phyloP scores from a whole-genome alignment of 2,888 invertebrate genomes.

The Pseudolycoriella hygida region DNA sequence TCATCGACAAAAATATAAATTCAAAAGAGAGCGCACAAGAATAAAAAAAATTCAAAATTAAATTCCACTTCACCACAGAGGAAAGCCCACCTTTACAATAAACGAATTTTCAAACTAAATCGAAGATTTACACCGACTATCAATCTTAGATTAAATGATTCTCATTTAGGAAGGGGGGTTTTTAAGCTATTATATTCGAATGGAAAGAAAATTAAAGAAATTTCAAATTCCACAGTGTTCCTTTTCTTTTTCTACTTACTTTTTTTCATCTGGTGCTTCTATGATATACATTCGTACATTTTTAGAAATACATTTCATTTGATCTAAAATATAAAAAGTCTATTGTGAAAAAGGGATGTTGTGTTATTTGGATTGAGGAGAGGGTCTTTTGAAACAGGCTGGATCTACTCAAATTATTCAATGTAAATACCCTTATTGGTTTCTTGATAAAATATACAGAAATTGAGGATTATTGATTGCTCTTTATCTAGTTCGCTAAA shows the following conservation, averaged over 20 bases:
- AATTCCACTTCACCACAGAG: constrained; percentile 1
- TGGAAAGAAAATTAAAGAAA: constrained; percentile 4
- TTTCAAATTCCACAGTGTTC: neutral
- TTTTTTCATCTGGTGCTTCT: neutral
- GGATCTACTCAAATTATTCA: too few species aligned
- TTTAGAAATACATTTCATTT: neutral
- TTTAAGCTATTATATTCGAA: neutral
- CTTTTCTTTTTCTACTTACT: neutral
- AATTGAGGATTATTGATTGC: constrained; percentile 1
- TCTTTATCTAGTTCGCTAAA: neutral
- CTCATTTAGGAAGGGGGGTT: neutral
- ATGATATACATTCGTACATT: neutral
- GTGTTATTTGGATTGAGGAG: too few species aligned
- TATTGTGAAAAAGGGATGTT: neutral
- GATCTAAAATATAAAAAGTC: neutral
- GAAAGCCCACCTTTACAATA: neutral
- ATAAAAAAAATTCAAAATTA: constrained; percentile 3
- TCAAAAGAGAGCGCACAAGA: neutral
- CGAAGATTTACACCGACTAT: constrained; percentile 6
- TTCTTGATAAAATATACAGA: neutral
- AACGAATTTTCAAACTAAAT: constrained; percentile 3
- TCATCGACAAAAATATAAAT: too few species aligned
- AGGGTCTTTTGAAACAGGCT: too few species aligned
- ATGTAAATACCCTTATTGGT: neutral
- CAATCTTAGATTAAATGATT: constrained; percentile 6